Base-by-base conservation (phyloP, 2,113 vertebrate genomes). In the Catharus minimus region DNA sequence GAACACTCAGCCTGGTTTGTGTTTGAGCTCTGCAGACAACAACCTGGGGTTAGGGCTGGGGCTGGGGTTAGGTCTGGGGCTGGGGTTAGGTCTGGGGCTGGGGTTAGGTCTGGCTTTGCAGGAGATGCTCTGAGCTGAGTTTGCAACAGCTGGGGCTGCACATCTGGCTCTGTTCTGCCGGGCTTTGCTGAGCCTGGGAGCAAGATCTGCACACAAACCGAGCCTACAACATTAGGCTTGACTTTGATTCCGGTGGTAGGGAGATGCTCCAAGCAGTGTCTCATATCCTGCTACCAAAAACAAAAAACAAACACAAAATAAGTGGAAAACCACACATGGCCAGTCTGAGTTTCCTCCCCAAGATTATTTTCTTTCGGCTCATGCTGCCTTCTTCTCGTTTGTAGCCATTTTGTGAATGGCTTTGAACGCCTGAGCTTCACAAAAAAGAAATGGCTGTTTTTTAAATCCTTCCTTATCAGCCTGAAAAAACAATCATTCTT, bases 361-460 rank as follows among this genome's bases (percentile, higher is more conserved):
- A 43, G 75, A 66, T 61, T 0, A 58, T 64, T 82, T 53, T 41
- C 56, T 88, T 82, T 57, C 56, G 56, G 26, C 67, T 89, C 47
- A 41, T 65, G 23, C 39, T 61, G 57, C 14, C 12, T 20, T 0
- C 56, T 60, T 71, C 64, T 80, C 61, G 15, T 62, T 73, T 56
- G 64, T 62, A 74, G 79, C 68, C 85, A 83, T 91, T 74, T 89
- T 89, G n/a, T 83, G 88, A 74, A 66, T 33, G 65, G 60, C n/a
- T 66, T 14, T 65, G 49, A 65, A 62, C 39, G 76, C 49, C 30
- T 49, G 32, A 52, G 20, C 47, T 28, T 58, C 82, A 86, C 41
- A 28, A 69, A 60, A 82, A 41, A 93, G 18, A 69, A 91, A 85
- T 18, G 33, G 22, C 82, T 83, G 17, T 83, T 95, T 71, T 72